phyloP scores from a whole-genome alignment of 2,888 invertebrate species.

The Nomada goodeniana region DNA sequence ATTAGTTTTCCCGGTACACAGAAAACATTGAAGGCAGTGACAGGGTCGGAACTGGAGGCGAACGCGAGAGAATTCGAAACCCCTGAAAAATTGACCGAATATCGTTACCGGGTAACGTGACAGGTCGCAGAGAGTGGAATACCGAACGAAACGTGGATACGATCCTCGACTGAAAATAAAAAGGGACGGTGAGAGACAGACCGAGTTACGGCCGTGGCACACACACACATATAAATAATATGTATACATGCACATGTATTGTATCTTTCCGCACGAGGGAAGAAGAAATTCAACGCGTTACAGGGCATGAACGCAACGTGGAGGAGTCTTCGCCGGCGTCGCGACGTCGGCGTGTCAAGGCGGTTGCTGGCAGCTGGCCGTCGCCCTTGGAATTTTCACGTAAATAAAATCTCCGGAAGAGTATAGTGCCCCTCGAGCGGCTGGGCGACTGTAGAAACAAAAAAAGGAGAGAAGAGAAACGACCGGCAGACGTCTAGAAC shows the following conservation, averaged over 20 bases:
- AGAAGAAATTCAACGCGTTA: conserved; percentile 42
- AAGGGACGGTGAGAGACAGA: background rate
- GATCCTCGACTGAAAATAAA: background rate
- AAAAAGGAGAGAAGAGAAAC: conserved; percentile 61
- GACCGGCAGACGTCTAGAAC: conserved; percentile 64
- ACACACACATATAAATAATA: no score
- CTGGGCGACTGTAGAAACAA: conserved; percentile 56
- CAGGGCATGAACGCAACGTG: background rate
- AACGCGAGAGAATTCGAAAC: conserved; percentile 1
- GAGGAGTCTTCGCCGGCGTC: conserved; percentile 56
- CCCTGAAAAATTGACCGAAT: conserved; percentile 25
- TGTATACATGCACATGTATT: no score
- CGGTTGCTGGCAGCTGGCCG: conserved; percentile 68
- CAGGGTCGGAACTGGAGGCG: no score
- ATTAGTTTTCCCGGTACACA: conserved; percentile 14
- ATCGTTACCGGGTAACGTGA: conserved; percentile 22
- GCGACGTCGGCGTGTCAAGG: conserved; percentile 66
- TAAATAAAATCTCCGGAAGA: conserved; percentile 76
- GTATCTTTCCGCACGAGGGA: background rate
- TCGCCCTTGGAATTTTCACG: conserved; percentile 76
- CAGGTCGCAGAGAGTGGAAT: background rate
- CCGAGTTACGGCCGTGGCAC: background rate
- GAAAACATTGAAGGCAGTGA: background rate
- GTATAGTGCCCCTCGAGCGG: conserved; percentile 65
- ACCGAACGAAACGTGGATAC: background rate